These are phyloP conservation scores for Lethrus apterus DNA, from an alignment of 1,140 invertebrate species.

Conservation along the genomic window DNA sequence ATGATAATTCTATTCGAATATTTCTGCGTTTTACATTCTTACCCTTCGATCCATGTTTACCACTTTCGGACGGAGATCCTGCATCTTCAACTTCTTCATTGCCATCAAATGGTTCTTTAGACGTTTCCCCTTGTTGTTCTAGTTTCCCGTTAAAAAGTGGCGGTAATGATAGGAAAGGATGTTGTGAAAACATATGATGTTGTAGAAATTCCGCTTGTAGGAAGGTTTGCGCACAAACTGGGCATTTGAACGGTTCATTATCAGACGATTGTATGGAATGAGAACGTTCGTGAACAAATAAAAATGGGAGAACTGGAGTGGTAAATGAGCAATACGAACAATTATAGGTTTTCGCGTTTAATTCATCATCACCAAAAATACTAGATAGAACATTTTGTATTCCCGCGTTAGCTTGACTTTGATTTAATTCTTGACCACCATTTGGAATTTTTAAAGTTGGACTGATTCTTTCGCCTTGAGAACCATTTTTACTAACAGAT, in stretches of 20 bases:
- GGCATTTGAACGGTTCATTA: conserved; percentile 45
- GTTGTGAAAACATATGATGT: conserved; percentile 51
- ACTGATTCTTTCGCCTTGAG: conserved; percentile 38
- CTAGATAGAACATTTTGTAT: conserved; percentile 51
- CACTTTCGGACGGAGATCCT: conserved; percentile 14
- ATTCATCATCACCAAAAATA: conserved; percentile 49
- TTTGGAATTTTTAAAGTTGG: conserved; percentile 56
- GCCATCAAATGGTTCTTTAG: conserved; percentile 27
- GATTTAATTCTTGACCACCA: conserved; percentile 42
- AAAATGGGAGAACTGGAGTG: conserved; percentile 79
- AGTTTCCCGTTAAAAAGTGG: conserved; percentile 39
- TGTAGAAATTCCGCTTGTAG: conserved; percentile 50
- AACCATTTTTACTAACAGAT: conserved; percentile 22
- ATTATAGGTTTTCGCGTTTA: conserved; percentile 65
- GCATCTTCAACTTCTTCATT: conserved; percentile 20
- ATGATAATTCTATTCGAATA: conserved; percentile 42
- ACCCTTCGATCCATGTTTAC: conserved; percentile 24
- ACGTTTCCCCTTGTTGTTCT: conserved; percentile 23
- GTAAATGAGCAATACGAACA: conserved; percentile 84
- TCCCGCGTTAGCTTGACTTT: conserved; percentile 33
- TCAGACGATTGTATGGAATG: conserved; percentile 47
- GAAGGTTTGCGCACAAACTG: conserved; percentile 52
- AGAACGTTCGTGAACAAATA: conserved; percentile 84
- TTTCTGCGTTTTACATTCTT: conserved; percentile 41
- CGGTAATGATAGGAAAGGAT: conserved; percentile 50